Evolutionary conservation across 2,888 invertebrate species (phyloP), one percentile per base, ranked within the genome.

Genomic region (Eupithecia abbreviata): DNA sequence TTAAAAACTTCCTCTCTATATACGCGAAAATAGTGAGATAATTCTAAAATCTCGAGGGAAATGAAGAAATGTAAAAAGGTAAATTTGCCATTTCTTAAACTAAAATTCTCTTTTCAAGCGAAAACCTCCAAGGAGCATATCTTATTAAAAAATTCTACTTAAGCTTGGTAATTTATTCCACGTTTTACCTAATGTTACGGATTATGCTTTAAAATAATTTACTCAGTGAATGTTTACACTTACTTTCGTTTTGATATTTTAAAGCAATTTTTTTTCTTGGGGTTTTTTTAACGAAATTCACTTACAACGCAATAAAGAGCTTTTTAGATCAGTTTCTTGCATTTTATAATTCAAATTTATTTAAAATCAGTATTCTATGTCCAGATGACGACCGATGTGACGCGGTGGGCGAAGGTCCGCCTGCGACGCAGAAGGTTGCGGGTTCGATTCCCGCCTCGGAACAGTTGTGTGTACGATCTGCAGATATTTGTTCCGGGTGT

Each of bases 81-180:
- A 68, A 47, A 47, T 45, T 68, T 68, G n/a, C 18, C 7, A 62
- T 73, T 51, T 68, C n/a, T 66, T 13, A 47, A 45, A 45, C 41
- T 62, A 12, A 47, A 51, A 69, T 18, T 69, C 45, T 69, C 69
- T 69, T 69, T 74, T 75, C 71, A 71, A 73, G 75, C 69, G 67
- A 47, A 67, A 77, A 75, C 70, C 75, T 72, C 69, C 18, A 13
- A 18, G 69, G 69, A 69, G 69, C 45, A 49, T 51, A 58, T 42
- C 71, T 58, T 58, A 71, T 55, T 69, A 69, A 30, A 69, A 69
- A 12, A 5, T 69, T 68, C 67, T 69, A 69, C 45, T 47, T 47
- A 69, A 69, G 69, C 47, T 69, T 30, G 45, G 69, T 69, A 69
- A 69, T 69, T 69, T 69, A 69, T 69, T 69, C 69, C 30, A 47